Percentiles rank a stretch among this genome's conserved stretches.
Evolutionary conservation across 2,888 invertebrate species (phyloP).

Genomic region (Tethea ocularis): DNA sequence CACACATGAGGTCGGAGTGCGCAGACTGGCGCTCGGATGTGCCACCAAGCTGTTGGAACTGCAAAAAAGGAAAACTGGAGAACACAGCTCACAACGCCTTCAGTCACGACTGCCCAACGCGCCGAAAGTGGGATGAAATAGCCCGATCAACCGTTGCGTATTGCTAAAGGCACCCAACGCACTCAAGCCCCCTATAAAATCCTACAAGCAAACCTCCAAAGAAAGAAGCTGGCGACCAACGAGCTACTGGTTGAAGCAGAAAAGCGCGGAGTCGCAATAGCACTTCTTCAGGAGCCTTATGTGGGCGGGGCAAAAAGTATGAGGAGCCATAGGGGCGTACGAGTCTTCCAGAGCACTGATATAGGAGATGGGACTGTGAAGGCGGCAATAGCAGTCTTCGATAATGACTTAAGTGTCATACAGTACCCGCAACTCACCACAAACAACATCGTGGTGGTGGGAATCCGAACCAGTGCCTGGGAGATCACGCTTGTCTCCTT

Average conservation of each 20-base stretch:
- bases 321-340: too few relatives aligned
- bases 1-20: neutral
- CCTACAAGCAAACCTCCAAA: neutral
- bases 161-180: too few relatives aligned
- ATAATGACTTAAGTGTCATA: neutral
- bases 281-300: neutral
- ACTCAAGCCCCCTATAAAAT: neutral
- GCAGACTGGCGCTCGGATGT: neutral
- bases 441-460: slow-evolving; percentile 18
- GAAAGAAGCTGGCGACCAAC: neutral
- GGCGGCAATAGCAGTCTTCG: slow-evolving; percentile 9
- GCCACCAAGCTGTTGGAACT: neutral
- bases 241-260: neutral
- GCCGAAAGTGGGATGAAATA: too few relatives aligned
- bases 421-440: neutral
- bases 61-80: neutral
- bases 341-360: too few relatives aligned
- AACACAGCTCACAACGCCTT: too few relatives aligned
- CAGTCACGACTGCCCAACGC: too few relatives aligned
- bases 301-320: too few relatives aligned
- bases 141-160: too few relatives aligned
- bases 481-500: slow-evolving; percentile 18
- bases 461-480: slow-evolving; percentile 20
- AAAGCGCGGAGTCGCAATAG: neutral
- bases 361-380: slow-evolving; percentile 6